These are phyloP conservation scores for Trematocara stigmaticum DNA, from an alignment of 2,113 vertebrate species.

Conservation along the genomic window DNA sequence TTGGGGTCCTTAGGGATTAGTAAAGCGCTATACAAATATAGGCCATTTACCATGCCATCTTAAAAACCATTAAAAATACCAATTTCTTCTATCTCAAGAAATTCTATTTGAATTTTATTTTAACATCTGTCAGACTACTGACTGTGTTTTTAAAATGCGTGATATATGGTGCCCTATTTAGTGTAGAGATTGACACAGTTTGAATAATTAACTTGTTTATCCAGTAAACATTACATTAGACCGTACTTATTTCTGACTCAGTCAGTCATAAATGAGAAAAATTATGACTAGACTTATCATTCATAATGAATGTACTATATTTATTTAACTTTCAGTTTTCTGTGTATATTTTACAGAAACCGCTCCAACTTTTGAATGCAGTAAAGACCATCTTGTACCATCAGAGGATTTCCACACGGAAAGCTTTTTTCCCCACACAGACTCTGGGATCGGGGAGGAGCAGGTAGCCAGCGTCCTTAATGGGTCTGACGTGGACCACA, in stretches of 20 bases:
- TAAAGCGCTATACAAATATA: too few species aligned
- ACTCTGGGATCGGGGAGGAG: constrained; percentile 88
- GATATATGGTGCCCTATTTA: not conserved
- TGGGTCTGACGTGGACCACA: constrained; percentile 80
- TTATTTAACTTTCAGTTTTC: not conserved
- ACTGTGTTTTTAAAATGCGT: not conserved
- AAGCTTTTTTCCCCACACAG: constrained; percentile 81
- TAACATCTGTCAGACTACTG: not conserved
- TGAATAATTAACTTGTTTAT: not conserved
- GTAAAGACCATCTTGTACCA: constrained; percentile 72
- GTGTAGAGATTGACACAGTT: not conserved
- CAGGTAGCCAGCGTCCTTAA: constrained; percentile 81
- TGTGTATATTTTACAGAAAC: constrained; percentile 71
- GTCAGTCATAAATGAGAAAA: not conserved
- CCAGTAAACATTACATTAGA: not conserved
- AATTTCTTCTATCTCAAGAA: not conserved
- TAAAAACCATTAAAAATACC: not conserved
- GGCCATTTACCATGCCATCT: too few species aligned
- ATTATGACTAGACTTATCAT: not conserved
- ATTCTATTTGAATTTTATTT: not conserved
- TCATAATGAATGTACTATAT: not conserved
- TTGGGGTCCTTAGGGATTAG: too few species aligned
- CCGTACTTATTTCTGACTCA: not conserved
- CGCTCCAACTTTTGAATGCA: constrained; percentile 72
- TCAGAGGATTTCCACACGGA: constrained; percentile 77